Percentiles rank a stretch among this genome's conserved stretches.
These are phyloP conservation scores for Conus betulinus DNA, from an alignment of 1,140 invertebrate species.

Conservation along the genomic window DNA sequence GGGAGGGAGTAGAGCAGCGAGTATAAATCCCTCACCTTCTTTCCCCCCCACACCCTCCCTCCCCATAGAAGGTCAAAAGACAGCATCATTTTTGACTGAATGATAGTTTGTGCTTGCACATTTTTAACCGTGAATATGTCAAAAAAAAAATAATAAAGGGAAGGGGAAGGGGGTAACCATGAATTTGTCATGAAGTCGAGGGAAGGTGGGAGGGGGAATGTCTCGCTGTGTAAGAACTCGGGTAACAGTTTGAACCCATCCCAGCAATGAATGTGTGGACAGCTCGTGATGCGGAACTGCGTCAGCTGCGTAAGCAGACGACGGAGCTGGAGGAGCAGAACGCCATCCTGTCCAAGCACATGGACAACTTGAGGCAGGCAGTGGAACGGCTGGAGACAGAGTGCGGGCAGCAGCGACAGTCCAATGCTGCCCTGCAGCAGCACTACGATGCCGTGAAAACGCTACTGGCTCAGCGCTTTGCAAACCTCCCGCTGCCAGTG, in stretches of 20 bases:
- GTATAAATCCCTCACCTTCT: neutral
- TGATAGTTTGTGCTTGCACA: no score
- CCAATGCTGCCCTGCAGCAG: slow-evolving; percentile 85
- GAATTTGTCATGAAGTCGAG: no score
- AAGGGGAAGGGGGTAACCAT: no score
- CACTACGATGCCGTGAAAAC: slow-evolving; percentile 86
- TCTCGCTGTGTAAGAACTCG: no score
- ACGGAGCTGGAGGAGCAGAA: slow-evolving; percentile 97
- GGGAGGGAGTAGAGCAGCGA: neutral
- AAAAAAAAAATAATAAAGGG: no score
- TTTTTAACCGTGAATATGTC: no score
- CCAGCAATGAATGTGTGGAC: slow-evolving; percentile 15
- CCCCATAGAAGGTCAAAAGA: no score
- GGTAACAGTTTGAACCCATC: no score
- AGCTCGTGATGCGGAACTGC: slow-evolving; percentile 91
- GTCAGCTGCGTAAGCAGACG: slow-evolving; percentile 92
- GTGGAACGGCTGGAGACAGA: slow-evolving; percentile 74
- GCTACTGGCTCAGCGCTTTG: slow-evolving; percentile 84
- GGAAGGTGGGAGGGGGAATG: no score
- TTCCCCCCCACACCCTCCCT: neutral
- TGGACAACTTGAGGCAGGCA: slow-evolving; percentile 86
- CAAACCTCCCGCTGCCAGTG: slow-evolving; percentile 82
- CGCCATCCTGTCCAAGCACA: slow-evolving; percentile 93
- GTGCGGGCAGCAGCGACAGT: slow-evolving; percentile 85
- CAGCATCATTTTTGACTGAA: no score